A percentile compares a stretch with the other conserved stretches of the same genome.
These are phyloP conservation scores for Pogona vitticeps DNA, from an alignment of 2,113 vertebrate genomes.

Conservation along the genomic window DNA sequence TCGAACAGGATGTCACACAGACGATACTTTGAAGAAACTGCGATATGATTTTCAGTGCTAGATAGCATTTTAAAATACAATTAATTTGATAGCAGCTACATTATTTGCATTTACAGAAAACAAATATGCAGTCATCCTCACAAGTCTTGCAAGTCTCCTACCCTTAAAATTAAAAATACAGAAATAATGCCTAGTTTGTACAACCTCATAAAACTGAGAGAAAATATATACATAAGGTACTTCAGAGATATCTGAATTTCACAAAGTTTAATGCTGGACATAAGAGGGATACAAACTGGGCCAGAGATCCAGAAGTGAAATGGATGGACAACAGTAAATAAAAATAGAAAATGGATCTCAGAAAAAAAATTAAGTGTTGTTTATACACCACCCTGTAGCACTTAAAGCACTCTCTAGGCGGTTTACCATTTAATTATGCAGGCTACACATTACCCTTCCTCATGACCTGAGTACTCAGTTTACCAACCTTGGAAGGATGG, in stretches of 20 bases:
- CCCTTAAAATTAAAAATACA: neutral
- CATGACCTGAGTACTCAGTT: too few species aligned
- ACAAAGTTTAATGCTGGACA: neutral
- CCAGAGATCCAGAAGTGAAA: neutral
- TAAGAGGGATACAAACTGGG: neutral
- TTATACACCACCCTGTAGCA: too few species aligned
- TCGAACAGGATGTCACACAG: slow-evolving; percentile 97
- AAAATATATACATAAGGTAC: neutral
- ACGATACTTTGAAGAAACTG: slow-evolving; percentile 90
- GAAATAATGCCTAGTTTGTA: neutral
- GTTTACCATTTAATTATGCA: too few species aligned
- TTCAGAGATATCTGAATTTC: neutral
- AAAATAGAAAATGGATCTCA: neutral
- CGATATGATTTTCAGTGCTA: slow-evolving; percentile 87
- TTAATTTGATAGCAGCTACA: neutral
- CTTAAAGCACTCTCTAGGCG: too few species aligned
- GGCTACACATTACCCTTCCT: too few species aligned
- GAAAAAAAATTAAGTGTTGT: neutral
- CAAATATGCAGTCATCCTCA: neutral
- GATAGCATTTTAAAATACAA: slow-evolving; percentile 43
- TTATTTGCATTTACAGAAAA: neutral
- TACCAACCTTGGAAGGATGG: too few species aligned
- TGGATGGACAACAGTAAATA: neutral
- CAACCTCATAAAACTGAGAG: neutral
- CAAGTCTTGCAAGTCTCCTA: neutral